Percentiles rank a stretch among this genome's conserved stretches.
phyloP scores from a whole-genome alignment of 2,797 vertebrate species.

The Hypotaenidia philippensis region DNA sequence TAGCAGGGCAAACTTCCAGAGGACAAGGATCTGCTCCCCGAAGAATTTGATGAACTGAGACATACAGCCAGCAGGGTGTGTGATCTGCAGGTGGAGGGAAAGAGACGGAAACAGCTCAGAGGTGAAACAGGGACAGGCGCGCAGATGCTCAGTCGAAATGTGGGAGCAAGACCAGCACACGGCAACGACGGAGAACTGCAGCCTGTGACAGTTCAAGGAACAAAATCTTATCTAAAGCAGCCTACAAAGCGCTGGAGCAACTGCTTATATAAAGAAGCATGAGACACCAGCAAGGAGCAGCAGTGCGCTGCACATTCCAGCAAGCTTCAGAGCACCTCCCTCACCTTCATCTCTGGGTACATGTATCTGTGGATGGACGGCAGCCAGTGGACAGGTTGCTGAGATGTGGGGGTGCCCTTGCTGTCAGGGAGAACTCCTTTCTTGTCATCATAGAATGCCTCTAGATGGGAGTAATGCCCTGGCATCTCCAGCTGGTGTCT shows the following conservation, averaged over 20 bases:
- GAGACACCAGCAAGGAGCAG: not conserved
- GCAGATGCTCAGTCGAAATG: conserved; percentile 59
- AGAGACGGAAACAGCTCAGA: conserved; percentile 29
- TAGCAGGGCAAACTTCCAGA: conserved; percentile 98
- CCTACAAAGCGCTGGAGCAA: not conserved
- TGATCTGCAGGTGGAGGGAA: conserved; percentile 86
- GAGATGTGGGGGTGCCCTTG: conserved; percentile 83
- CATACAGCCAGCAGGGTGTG: conserved; percentile 99
- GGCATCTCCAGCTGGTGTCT: conserved; percentile 96
- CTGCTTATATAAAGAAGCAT: conserved; percentile 5
- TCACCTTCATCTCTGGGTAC: conserved; percentile 99
- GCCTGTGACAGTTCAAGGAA: not conserved
- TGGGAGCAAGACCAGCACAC: conserved; percentile 17
- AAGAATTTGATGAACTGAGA: conserved; percentile 99
- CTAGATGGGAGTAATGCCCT: conserved; percentile 95
- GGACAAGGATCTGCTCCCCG: conserved; percentile 96
- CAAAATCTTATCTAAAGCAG: conserved; percentile 20
- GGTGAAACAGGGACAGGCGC: not conserved
- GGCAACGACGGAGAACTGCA: not conserved
- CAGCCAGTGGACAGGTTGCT: conserved; percentile 88
- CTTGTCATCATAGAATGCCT: conserved; percentile 98
- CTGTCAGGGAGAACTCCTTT: conserved; percentile 91
- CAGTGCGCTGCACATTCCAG: not conserved
- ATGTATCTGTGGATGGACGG: conserved; percentile 94
- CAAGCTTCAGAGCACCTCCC: not conserved